A percentile compares a stretch with the other conserved stretches of the same genome.
phyloP scores from a whole-genome alignment of 2,888 invertebrate species.

The Scaptomyza reducta region DNA sequence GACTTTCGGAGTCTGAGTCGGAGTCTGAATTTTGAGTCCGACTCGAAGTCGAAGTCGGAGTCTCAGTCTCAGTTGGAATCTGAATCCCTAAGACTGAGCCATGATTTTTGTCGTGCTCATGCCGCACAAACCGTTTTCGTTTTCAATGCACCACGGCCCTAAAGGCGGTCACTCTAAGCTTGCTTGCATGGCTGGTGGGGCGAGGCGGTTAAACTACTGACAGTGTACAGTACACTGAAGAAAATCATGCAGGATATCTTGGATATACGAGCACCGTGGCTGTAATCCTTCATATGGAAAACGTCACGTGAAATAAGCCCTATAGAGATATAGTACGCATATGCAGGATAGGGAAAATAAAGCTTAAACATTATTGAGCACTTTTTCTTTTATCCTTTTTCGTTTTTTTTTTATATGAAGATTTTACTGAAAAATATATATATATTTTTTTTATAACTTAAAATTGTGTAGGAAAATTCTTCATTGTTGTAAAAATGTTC shows the following conservation, averaged over 20 bases:
- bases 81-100: conserved; percentile 46
- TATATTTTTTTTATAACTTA: too few species aligned
- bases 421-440: too few species aligned
- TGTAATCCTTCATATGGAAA: too few species aligned
- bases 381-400: too few species aligned
- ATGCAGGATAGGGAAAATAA: not conserved
- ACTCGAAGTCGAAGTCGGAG: conserved; percentile 21
- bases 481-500: too few species aligned
- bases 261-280: too few species aligned
- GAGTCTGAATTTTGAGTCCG: conserved; percentile 29
- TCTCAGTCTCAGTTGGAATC: conserved; percentile 27
- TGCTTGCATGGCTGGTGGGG: not conserved
- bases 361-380: too few species aligned
- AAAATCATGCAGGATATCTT: too few species aligned
- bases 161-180: conserved; percentile 67
- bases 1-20: conserved; percentile 25
- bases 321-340: too few species aligned
- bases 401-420: too few species aligned
- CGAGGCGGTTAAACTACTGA: not conserved
- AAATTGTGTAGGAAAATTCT: too few species aligned
- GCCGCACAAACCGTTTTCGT: conserved; percentile 75
- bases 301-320: too few species aligned
- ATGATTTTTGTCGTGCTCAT: conserved; percentile 77
- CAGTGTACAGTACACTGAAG: conserved; percentile 5
- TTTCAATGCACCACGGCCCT: conserved; percentile 69